phyloP scores from a whole-genome alignment of 30 jellyfish, hydroid and myxozoan species.

The Turritopsis rubra region DNA sequence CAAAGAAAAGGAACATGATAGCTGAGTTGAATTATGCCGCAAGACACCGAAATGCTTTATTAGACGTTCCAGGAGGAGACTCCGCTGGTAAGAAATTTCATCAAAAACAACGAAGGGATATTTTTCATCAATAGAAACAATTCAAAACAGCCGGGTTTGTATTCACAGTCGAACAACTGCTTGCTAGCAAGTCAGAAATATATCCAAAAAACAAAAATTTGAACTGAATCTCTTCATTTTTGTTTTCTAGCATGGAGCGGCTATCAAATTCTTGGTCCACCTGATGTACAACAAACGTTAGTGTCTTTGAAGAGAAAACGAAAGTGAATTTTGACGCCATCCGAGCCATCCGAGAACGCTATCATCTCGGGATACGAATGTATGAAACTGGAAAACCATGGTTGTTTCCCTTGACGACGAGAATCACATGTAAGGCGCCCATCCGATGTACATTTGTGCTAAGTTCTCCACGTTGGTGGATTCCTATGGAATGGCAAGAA shows the following conservation, averaged over 20 bases:
- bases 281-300: constrained; percentile 18
- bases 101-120: neutral
- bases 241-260: constrained; percentile 23
- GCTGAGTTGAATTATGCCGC: constrained; percentile 22
- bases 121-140: too few relatives aligned
- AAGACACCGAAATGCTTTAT: constrained; percentile 27
- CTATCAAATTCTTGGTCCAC: constrained; percentile 26
- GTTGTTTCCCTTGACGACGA: neutral
- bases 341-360: too few relatives aligned
- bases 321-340: neutral
- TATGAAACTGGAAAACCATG: neutral
- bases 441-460: constrained; percentile 94
- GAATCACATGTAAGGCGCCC: constrained; percentile 95
- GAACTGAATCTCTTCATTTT: neutral
- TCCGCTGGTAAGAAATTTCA: constrained; percentile 18
- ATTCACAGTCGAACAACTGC: too few relatives aligned
- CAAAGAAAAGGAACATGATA: neutral
- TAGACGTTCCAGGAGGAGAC: constrained; percentile 33
- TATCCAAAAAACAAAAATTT: too few relatives aligned
- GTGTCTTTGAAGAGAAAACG: constrained; percentile 7
- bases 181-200: too few relatives aligned
- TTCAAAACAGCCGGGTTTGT: too few relatives aligned
- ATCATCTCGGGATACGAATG: too few relatives aligned
- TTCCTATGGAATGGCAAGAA: too few relatives aligned
- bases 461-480: constrained; percentile 81